Evolutionary conservation across 1,140 invertebrate species (phyloP).

Genomic region (Drosophila pallidifrons): DNA sequence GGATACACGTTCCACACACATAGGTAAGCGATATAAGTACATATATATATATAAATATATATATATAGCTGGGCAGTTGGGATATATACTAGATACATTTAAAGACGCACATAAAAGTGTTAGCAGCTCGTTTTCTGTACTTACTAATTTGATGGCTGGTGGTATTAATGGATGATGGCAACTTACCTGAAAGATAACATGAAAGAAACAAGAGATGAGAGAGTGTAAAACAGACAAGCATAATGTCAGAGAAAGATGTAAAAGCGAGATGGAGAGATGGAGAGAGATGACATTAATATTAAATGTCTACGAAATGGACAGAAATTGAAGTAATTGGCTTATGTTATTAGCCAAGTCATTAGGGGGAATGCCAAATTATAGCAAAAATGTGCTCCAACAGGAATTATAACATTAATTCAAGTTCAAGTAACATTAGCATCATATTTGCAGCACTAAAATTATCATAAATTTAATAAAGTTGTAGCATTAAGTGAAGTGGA

Average conservation of each 20-base stretch:
- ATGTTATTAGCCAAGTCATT: slow-evolving; percentile 37
- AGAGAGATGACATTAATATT: slow-evolving; percentile 59
- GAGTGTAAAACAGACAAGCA: slow-evolving; percentile 1
- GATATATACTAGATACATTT: slow-evolving; percentile 55
- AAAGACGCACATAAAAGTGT: slow-evolving; percentile 79
- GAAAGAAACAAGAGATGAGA: slow-evolving; percentile 42
- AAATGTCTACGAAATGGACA: slow-evolving; percentile 39
- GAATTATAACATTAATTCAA: slow-evolving; percentile 30
- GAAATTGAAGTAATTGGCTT: slow-evolving; percentile 45
- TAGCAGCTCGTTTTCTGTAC: slow-evolving; percentile 81
- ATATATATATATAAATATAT: slow-evolving; percentile 16
- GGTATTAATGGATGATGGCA: slow-evolving; percentile 82
- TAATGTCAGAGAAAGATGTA: too few species aligned
- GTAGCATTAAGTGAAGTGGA: neutral
- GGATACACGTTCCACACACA: slow-evolving; percentile 3
- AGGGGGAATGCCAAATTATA: slow-evolving; percentile 17
- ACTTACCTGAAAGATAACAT: slow-evolving; percentile 71
- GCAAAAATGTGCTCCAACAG: slow-evolving; percentile 8
- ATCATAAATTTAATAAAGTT: neutral
- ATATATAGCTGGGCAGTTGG: slow-evolving; percentile 17
- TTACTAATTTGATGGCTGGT: slow-evolving; percentile 82
- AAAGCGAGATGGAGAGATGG: slow-evolving; percentile 17
- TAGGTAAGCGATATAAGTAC: slow-evolving; percentile 28
- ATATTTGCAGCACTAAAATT: neutral
- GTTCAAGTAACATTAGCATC: neutral